These are phyloP conservation scores for Gadopsis bispinosus DNA, from an alignment of 2,797 vertebrate species.

Conservation along the genomic window DNA sequence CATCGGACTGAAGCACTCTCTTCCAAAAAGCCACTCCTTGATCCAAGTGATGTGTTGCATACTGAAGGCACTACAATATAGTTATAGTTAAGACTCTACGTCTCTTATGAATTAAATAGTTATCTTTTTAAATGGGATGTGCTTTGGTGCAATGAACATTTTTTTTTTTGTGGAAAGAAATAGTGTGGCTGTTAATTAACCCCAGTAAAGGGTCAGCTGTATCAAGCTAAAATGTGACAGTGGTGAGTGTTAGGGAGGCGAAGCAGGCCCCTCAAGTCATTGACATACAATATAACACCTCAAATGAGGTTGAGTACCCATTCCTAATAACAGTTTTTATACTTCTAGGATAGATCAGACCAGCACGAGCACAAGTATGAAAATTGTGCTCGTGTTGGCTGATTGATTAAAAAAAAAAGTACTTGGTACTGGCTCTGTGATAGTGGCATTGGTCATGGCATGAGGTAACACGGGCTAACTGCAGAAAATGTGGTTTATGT, in stretches of 20 bases:
- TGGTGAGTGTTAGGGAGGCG: neutral
- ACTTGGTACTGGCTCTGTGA: neutral
- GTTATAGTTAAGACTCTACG: neutral
- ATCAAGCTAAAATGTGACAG: neutral
- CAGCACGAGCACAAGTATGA: too few relatives aligned
- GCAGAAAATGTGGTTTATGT: too few relatives aligned
- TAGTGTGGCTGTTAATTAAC: neutral
- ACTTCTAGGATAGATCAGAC: too few relatives aligned
- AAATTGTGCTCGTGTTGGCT: neutral
- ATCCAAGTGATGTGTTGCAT: constrained; percentile 28
- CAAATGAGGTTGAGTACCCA: neutral
- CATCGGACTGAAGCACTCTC: constrained; percentile 27
- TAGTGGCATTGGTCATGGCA: too few relatives aligned
- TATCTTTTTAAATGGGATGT: neutral
- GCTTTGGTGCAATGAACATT: neutral
- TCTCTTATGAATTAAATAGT: neutral
- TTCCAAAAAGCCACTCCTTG: constrained; percentile 2
- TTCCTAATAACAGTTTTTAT: neutral
- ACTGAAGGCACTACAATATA: constrained; percentile 2
- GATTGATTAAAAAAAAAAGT: neutral
- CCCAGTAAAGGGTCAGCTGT: neutral
- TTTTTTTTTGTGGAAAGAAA: neutral
- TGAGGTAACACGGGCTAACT: too few relatives aligned
- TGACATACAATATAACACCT: neutral
- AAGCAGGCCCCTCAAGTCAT: neutral